Base-by-base conservation (phyloP, 2,888 invertebrate species). In the Plagiodera versicolora region DNA sequence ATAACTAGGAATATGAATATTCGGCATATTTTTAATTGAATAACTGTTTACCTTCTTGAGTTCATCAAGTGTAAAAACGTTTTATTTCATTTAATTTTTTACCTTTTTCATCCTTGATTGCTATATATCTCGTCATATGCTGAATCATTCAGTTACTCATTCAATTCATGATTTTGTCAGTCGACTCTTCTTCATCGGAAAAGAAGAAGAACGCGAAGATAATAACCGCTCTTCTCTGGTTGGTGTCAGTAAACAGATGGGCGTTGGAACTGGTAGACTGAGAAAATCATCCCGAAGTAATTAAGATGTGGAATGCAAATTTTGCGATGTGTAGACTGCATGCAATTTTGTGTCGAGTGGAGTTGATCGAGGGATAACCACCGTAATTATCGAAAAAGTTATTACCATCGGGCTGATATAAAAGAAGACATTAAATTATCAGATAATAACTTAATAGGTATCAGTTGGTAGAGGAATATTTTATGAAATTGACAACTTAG, bases 261-360 rank as follows among this genome's bases (percentile, higher is more conserved):
- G 77, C 76, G 77, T 72, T 68, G 65, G 72, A 69, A 67, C 70
- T 72, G 70, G 70, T 69, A 69, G 68, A 68, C 69, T 57, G 61
- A 64, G 66, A 68, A 70, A 70, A 68, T 67, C 66, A 59, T 60
- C 70, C 70, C 70, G 72, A 72, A 68, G 69, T 78, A 79, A 79
- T 79, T 78, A 79, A 78, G 77, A 77, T 72, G 74, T 75, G 66
- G 73, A 75, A 77, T 76, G 75, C 71, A 76, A 76, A 76, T 77
- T 68, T 54, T 14, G n/a, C 56, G 54, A 53, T 61, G 45, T 50
- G 50, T 18, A 54, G 49, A 54, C 50, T 54, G 54, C 53, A 28
- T 44, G 53, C 50, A 61, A 50, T 57, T 57, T 61, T 50, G 53
- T 50, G 50, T 39, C 19, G 17, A 45, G 49, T 47, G 54, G 44